Evolutionary conservation across 2,797 vertebrate species (phyloP).

Genomic region (Schizopygopsis malacanthus): DNA sequence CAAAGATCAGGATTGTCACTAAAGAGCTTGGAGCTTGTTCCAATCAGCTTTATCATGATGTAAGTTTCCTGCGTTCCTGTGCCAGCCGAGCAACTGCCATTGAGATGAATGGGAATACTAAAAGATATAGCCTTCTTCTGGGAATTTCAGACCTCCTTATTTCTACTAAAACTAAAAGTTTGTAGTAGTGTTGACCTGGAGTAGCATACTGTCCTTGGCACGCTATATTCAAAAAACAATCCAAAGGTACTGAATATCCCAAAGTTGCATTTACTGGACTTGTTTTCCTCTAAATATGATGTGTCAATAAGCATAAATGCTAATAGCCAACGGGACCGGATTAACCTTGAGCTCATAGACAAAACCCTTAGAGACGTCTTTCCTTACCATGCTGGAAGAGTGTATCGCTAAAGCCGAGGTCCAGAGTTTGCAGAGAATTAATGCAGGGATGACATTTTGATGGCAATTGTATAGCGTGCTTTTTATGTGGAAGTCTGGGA

Average conservation of each 20-base stretch:
- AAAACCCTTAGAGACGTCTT: conserved; percentile 34
- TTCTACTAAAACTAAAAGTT: background rate
- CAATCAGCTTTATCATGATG: background rate
- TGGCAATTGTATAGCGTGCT: conserved; percentile 67
- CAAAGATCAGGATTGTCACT: background rate
- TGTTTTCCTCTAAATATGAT: conserved; percentile 27
- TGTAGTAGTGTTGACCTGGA: conserved; percentile 12
- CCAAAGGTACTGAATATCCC: conserved; percentile 12
- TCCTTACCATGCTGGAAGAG: conserved; percentile 42
- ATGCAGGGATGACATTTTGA: conserved; percentile 75
- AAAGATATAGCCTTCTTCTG: conserved; percentile 6
- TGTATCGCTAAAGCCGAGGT: conserved; percentile 7
- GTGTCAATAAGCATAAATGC: conserved; percentile 8
- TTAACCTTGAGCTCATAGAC: conserved; percentile 21
- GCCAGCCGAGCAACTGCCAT: conserved; percentile 1
- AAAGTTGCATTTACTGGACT: background rate
- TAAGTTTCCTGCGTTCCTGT: background rate
- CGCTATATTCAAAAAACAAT: background rate
- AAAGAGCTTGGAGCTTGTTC: background rate
- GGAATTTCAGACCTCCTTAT: conserved; percentile 14
- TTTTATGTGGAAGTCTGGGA: conserved; percentile 70
- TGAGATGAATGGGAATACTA: conserved; percentile 7
- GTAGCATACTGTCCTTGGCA: conserved; percentile 35
- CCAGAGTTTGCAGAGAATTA: conserved; percentile 65
- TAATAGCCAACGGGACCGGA: background rate